Conservation (phyloP, 92 coral and sea anemone species). For the Actinernus sp. region DNA sequence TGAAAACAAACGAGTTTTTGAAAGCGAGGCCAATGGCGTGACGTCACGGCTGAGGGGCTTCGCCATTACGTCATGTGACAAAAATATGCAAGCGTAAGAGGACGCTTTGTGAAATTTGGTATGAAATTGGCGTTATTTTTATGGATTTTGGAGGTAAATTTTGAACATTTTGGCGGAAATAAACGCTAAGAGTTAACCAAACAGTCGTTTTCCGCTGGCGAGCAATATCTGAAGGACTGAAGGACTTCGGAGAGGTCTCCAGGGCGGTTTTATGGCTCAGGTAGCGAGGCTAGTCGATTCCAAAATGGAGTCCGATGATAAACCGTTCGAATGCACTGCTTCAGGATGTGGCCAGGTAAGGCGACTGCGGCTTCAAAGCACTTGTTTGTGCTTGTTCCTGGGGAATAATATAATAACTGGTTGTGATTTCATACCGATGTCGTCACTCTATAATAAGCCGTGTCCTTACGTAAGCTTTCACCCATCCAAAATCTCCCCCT, state of each 20-base stretch:
- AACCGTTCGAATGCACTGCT: constrained; percentile 93
- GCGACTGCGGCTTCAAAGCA: constrained; percentile 49
- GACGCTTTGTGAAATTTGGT: constrained; percentile 61
- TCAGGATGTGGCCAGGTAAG: constrained; percentile 97
- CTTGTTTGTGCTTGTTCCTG: constrained; percentile 64
- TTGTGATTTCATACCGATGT: constrained; percentile 93
- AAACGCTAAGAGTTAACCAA: too few species aligned
- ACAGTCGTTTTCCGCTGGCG: neutral
- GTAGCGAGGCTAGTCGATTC: constrained; percentile 31
- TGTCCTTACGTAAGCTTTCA: constrained; percentile 94
- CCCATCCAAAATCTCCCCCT: constrained; percentile 51
- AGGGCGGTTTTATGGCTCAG: constrained; percentile 6
- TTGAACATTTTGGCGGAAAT: constrained; percentile 28
- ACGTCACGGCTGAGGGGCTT: constrained; percentile 73
- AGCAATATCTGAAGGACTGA: neutral
- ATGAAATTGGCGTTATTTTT: constrained; percentile 39
- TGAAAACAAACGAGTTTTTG: neutral
- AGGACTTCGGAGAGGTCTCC: constrained; percentile 4
- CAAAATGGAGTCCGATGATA: constrained; percentile 93
- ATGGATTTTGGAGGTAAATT: constrained; percentile 53
- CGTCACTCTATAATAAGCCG: constrained; percentile 80
- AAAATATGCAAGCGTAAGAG: constrained; percentile 86
- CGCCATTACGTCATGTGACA: constrained; percentile 99
- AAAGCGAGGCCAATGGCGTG: constrained; percentile 76
- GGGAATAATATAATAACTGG: constrained; percentile 77